Base-by-base conservation (phyloP, 2,113 vertebrate genomes). In the Mellivora capensis region DNA sequence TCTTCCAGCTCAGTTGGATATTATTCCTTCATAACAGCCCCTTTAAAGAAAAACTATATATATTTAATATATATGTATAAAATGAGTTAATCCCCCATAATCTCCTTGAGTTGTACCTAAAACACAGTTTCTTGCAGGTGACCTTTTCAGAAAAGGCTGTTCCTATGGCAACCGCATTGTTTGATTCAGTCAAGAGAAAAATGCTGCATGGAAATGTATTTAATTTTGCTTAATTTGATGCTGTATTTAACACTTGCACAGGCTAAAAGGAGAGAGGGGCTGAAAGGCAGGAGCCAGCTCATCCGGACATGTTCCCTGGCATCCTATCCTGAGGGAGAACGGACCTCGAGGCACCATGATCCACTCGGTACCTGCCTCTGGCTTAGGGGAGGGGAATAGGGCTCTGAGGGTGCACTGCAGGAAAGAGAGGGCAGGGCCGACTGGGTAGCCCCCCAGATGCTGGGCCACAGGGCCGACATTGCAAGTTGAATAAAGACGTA, bases 61-160 rank as follows among this genome's bases (percentile, higher is more conserved):
- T 67, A 94, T 85, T 97, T 97, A 97, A 97, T 88, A 97, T 96
- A 96, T 83, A 85, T 61, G 87, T 91, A 96, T 97, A 98, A 96
- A 97, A 98, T 98, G 98, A 98, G 98, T 98, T 99, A 99, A 99
- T 99, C 98, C 98, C 76, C 98, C 98, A 95, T 99, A 99, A 99
- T 99, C 99, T 99, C 98, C 98, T 98, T 98, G 98, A 99, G 98
- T 99, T 99, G 98, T 98, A 99, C 99, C 98, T 98, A 98, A 99
- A 98, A 98, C 98, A 98, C 98, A 98, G 98, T 98, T 98, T 98
- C 98, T 98, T 94, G 97, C 98, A 98, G 98, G 98, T 99, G 99
- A 99, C 99, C 99, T 99, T 99, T 99, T 97, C 98, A 96, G 97
- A 98, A 98, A 98, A 99, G 98, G 98, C 98, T 98, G 99, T 99